phyloP scores from a whole-genome alignment of 2,888 invertebrate genomes.

The Digitonthophagus gazella region DNA sequence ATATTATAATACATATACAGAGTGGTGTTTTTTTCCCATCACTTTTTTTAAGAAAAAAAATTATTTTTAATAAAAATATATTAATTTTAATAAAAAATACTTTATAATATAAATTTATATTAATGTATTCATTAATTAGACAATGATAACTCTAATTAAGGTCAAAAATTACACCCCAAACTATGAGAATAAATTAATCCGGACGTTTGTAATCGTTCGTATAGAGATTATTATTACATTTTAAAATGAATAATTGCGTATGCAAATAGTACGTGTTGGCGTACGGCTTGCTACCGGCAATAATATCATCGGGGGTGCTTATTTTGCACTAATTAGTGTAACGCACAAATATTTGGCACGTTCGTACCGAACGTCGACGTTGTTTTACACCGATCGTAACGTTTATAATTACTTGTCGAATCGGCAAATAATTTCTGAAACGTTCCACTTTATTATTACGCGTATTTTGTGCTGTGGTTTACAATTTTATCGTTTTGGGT shows the following conservation, averaged over 20 bases:
- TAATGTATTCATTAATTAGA: no score
- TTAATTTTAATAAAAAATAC: no score
- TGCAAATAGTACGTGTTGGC: no score
- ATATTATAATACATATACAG: no score
- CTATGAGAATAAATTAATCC: neutral
- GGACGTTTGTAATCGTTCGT: neutral
- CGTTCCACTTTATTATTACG: neutral
- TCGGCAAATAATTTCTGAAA: neutral
- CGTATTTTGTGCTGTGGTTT: neutral
- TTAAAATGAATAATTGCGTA: slow-evolving; percentile 7
- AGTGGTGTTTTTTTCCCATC: no score
- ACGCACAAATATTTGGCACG: slow-evolving; percentile 4
- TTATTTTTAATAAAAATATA: no score
- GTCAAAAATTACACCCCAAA: no score
- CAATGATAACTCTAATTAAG: no score
- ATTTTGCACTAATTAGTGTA: slow-evolving; percentile 6
- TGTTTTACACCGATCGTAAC: neutral
- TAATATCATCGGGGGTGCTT: no score
- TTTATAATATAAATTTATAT: no score
- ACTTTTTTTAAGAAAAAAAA: no score
- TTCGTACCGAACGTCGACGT: neutral
- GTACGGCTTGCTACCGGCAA: no score
- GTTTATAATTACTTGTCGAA: neutral
- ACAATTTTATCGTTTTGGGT: neutral
- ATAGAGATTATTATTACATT: neutral